Evolutionary conservation across 2,797 vertebrate species (phyloP).

Genomic region (Gobionotothen gibberifrons): DNA sequence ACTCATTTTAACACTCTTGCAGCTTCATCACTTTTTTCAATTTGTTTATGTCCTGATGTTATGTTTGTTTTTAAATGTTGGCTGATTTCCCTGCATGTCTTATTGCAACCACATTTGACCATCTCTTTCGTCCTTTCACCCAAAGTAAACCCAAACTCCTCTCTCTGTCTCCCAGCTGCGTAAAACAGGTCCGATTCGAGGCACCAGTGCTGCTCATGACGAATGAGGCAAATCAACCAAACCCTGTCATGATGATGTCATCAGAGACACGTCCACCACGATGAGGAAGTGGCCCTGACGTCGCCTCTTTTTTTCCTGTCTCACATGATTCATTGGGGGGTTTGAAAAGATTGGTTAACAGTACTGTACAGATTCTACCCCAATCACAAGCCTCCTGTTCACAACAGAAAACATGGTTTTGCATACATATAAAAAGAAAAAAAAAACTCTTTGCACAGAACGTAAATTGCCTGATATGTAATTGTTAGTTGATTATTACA

Average conservation of each 20-base stretch:
- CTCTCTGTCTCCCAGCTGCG: conserved; percentile 75
- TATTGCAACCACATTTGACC: neutral
- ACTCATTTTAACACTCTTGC: conserved; percentile 23
- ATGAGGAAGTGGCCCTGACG: conserved; percentile 63
- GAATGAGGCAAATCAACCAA: conserved; percentile 84
- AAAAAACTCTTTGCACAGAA: conserved; percentile 77
- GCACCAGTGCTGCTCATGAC: conserved; percentile 88
- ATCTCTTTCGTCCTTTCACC: fast-evolving
- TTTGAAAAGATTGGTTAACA: conserved; percentile 76
- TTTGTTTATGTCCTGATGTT: conserved; percentile 19
- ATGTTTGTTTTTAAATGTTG: neutral
- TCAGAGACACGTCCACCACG: conserved; percentile 72
- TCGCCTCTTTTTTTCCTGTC: conserved; percentile 71
- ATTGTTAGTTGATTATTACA: conserved; percentile 74
- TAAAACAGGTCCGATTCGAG: conserved; percentile 86
- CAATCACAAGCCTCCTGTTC: conserved; percentile 76
- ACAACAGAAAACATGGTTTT: conserved; percentile 65
- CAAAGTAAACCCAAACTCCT: neutral
- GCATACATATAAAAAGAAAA: conserved; percentile 62
- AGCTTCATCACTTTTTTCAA: conserved; percentile 19
- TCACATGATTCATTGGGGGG: conserved; percentile 77
- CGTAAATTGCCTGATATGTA: conserved; percentile 79
- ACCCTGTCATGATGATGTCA: conserved; percentile 79
- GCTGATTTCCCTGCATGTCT: neutral
- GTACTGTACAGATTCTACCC: conserved; percentile 80